A percentile compares a stretch with the other conserved stretches of the same genome.
Conservation (phyloP, 2,113 vertebrate species). For the Machaerirhynchus nigripectus region DNA sequence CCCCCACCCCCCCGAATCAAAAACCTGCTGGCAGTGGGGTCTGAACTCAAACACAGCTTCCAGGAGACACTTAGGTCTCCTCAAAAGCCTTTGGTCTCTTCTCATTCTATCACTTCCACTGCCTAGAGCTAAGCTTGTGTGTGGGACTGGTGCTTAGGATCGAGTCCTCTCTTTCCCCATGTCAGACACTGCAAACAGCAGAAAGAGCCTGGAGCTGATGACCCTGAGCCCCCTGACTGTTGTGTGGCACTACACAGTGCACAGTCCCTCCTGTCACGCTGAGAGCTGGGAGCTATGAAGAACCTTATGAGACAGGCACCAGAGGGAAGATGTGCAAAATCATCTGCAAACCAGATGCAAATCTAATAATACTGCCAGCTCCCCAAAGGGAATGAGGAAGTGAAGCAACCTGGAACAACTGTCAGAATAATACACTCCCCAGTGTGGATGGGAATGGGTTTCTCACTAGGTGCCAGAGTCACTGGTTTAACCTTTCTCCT, state of each 20-base stretch:
- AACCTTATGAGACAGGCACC: not conserved
- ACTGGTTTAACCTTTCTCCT: constrained; percentile 4
- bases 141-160: not conserved
- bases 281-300: not conserved
- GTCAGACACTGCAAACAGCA: not conserved
- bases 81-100: not conserved
- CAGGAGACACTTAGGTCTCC: not conserved
- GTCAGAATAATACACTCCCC: not conserved
- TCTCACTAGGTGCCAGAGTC: not conserved
- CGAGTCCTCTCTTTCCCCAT: not conserved
- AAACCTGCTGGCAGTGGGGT: not conserved
- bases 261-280: not conserved
- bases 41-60: not conserved
- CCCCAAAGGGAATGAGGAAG: not conserved
- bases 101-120: too few relatives aligned
- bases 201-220: not conserved
- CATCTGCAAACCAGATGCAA: not conserved
- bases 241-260: not conserved
- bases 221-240: not conserved
- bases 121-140: not conserved
- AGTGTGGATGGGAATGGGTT: not conserved
- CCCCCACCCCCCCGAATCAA: not conserved
- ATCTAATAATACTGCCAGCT: not conserved
- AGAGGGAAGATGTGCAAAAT: not conserved
- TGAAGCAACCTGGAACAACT: constrained; percentile 9